Base-by-base conservation (phyloP, 2,113 vertebrate species). In the Lagopus muta region DNA sequence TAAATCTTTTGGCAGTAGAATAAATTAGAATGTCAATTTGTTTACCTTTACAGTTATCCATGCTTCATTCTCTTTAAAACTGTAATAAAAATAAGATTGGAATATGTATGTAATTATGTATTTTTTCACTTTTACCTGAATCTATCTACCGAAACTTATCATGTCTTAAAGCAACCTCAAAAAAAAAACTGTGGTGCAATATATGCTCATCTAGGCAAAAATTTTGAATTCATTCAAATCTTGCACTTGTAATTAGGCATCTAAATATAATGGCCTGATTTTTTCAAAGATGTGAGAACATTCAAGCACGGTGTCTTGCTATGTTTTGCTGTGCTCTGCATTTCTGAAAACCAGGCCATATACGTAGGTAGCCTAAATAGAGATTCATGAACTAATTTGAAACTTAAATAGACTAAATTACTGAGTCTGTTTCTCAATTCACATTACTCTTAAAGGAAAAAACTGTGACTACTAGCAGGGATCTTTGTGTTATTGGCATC, bases 191-290 rank as follows among this genome's bases (percentile, higher is more conserved):
- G 38, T 73, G 50, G 82, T 45, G 71, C 38, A 34, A 62, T 28
- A 2, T 30, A 25, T 40, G 69, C 30, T 65, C 79, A 60, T 52
- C 28, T 61, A 54, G 66, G 62, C 52, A 82, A 25, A 84, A 82
- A 89, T 69, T 69, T 90, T 72, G 72, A 50, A 34, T 86, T 92
- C 10, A 6, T 58, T 86, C 47, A 76, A 69, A 61, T 71, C 58
- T 64, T 42, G 25, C 62, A 83, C 72, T 64, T 40, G 28, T 92
- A 92, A 86, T 95, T 92, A 90, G 65, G 21, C 36, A 61, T 77
- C 92, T 94, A 95, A 96, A 95, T 95, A 86, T 91, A 95, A 81
- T 10, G 45, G 77, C 94, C 93, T 95, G 88, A 17, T 93, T 95
- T 34, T 47, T 38, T 42, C 36, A 7, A 65, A 86, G 75, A 76